These are phyloP conservation scores for Acanthococcus lagerstroemiae DNA, from an alignment of 2,888 invertebrate species.

Conservation along the genomic window DNA sequence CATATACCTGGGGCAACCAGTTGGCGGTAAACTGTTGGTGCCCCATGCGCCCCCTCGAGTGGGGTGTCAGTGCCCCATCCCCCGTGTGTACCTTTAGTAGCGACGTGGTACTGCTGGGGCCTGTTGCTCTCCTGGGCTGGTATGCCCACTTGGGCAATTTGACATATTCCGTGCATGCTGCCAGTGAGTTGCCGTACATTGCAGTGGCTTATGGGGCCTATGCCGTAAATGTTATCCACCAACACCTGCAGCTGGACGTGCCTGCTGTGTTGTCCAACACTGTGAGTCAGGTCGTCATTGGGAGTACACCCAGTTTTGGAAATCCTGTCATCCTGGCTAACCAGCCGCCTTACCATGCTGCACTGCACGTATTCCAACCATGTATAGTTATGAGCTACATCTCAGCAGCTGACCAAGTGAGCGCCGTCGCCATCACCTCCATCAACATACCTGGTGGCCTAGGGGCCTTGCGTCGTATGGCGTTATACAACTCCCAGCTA, in stretches of 20 bases:
- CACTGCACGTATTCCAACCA: not conserved
- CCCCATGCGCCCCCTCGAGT: not conserved
- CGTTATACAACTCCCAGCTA: not conserved
- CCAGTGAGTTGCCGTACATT: not conserved
- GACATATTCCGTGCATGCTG: not conserved
- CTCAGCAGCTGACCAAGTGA: not conserved
- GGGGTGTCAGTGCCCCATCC: not conserved
- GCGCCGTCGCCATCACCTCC: not conserved
- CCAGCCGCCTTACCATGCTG: not conserved
- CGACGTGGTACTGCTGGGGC: not conserved
- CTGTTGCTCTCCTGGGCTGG: not conserved
- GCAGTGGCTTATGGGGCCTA: not conserved
- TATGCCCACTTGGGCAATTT: not conserved
- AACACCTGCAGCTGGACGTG: not conserved
- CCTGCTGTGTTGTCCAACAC: not conserved
- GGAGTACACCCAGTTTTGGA: not conserved
- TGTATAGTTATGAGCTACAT: not conserved
- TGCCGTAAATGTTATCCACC: not conserved
- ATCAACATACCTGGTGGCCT: not conserved
- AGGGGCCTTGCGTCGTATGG: not conserved
- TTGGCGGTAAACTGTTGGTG: not conserved
- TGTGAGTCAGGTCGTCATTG: not conserved
- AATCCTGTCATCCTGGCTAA: not conserved
- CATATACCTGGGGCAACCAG: not conserved
- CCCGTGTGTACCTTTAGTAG: not conserved